Base-by-base conservation (phyloP, 2,113 vertebrate species). In the Bolborhynchus lineola region DNA sequence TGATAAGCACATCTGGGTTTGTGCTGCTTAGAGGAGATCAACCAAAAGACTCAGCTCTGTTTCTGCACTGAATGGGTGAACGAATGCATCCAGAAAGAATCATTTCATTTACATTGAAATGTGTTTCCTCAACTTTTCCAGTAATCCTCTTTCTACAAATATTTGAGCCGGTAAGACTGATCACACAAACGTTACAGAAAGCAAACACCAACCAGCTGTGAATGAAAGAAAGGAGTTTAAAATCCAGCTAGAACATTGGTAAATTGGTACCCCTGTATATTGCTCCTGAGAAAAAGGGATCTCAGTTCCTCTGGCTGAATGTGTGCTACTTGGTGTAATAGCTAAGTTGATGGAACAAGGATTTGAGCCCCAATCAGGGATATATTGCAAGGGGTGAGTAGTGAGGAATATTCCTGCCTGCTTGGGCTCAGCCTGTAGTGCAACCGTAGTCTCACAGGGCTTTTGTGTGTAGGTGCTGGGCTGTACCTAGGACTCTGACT, bases 151-250 rank as follows among this genome's bases (percentile, higher is more conserved):
- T 84, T 65, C 90, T 92, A 68, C 82, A 95, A 83, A 76, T 82
- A 94, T 91, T 96, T 96, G 86, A 83, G 65, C 65, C 16, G 33
- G 77, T 82, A 59, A 95, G n/a, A 78, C 83, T 81, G 57, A 84
- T 92, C 92, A 86, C 62, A 52, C 70, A 86, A 91, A 82, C 13
- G 5, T 92, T 81, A 44, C 12, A 62, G 76, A 94, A 94, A 88
- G 62, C 37, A 90, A 96, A 75, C 60, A 86, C 55, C 55, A 81
- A 70, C 74, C 21, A 82, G 33, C 60, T 84, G 69, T 69, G 57
- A 92, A 57, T 6, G 62, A 88, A 91, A 90, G 68, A 81, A 94
- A 79, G 69, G 52, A 14, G 44, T 71, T 63, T 76, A 55, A 90
- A 82, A 84, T 60, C 69, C 14, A 4, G 39, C 44, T 41, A 91